Conservation (phyloP, 1,140 invertebrate genomes). For the Hylyphantes graminicola region DNA sequence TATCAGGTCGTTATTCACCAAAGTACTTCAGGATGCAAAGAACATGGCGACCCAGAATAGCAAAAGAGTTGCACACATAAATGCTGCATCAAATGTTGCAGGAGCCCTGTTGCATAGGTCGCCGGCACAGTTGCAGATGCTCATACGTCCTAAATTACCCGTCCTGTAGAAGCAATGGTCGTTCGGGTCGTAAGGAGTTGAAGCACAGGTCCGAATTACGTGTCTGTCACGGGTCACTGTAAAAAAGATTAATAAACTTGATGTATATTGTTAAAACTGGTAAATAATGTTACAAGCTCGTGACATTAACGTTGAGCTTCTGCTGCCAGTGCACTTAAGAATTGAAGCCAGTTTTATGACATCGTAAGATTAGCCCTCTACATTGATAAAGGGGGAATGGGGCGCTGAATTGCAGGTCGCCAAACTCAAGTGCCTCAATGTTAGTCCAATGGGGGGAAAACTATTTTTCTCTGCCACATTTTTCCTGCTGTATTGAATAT, state of each 20-base stretch:
- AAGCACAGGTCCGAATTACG: constrained; percentile 15
- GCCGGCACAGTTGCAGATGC: neutral
- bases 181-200: neutral
- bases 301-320: neutral
- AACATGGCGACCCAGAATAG: too few species aligned
- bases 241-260: neutral
- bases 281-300: neutral
- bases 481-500: too few species aligned
- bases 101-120: constrained; percentile 9
- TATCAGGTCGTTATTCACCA: too few species aligned
- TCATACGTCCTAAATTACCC: constrained; percentile 9
- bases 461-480: too few species aligned
- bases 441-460: too few species aligned
- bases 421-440: too few species aligned
- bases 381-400: too few species aligned
- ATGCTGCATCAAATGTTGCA: neutral
- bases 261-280: too few species aligned
- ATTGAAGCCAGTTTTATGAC: too few species aligned
- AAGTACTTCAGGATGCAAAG: neutral
- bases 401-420: too few species aligned
- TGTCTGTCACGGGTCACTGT: neutral
- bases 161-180: constrained; percentile 19
- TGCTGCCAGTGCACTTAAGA: neutral
- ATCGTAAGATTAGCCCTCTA: too few species aligned
- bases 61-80: neutral